Conservation (phyloP, 2,113 vertebrate genomes). For the Bos taurus region ARS-UCD2.0 NC_037335.1:13883001-13883500, state of each 20-base stretch:
- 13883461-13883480: not conserved
- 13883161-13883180: not conserved
- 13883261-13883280: not conserved
- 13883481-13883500: not conserved
- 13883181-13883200: not conserved
- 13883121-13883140: not conserved
- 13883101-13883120: not conserved
- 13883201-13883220: not conserved
- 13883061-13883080: not conserved
- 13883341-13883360: not conserved
- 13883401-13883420: not conserved
- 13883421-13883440: not conserved
- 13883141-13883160: not conserved
- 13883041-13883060: not conserved
- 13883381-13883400: not conserved
- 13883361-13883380: not conserved
- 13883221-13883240: not conserved
- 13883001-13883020: not conserved
- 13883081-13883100: not conserved
- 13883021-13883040: not conserved
- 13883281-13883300: not conserved
- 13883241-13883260: not conserved
- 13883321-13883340: not conserved
- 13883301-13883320: not conserved
- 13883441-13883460: not conserved